Evolutionary conservation across 1,140 invertebrate species (phyloP).

Genomic region (Magallana ariakensis): DNA sequence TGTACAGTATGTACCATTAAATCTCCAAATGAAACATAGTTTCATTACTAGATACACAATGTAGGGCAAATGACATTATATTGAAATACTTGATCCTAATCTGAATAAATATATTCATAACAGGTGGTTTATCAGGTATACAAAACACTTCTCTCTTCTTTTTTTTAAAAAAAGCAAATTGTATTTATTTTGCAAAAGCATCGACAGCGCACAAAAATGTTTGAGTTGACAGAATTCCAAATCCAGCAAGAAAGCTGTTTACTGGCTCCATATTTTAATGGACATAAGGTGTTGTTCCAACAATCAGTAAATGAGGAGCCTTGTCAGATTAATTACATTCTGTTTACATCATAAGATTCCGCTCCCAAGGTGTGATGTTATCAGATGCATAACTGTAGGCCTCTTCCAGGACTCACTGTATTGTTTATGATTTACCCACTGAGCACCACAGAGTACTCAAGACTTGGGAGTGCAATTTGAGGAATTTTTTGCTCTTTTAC

Average conservation of each 20-base stretch:
- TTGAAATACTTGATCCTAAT: too few relatives aligned
- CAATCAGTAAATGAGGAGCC: neutral
- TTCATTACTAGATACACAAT: too few relatives aligned
- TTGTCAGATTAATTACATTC: slow-evolving; percentile 28
- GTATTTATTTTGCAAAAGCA: too few relatives aligned
- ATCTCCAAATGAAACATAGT: too few relatives aligned
- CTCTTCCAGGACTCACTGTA: neutral
- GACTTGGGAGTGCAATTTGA: neutral
- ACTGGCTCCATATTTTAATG: slow-evolving; percentile 16
- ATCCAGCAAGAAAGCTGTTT: neutral
- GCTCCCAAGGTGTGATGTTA: slow-evolving; percentile 20
- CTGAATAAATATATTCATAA: too few relatives aligned
- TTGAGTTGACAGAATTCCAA: neutral
- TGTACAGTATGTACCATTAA: too few relatives aligned
- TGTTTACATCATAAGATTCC: neutral
- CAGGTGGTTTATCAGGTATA: too few relatives aligned
- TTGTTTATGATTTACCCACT: slow-evolving; percentile 7
- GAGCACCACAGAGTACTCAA: neutral
- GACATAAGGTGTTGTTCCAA: slow-evolving; percentile 12
- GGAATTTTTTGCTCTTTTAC: neutral
- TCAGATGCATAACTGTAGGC: slow-evolving; percentile 7
- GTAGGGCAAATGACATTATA: too few relatives aligned
- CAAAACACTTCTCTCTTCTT: too few relatives aligned
- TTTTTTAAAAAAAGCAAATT: too few relatives aligned
- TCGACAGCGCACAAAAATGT: neutral